Base-by-base conservation (phyloP, 1,140 invertebrate genomes). In the Branchinecta lindahli region DNA sequence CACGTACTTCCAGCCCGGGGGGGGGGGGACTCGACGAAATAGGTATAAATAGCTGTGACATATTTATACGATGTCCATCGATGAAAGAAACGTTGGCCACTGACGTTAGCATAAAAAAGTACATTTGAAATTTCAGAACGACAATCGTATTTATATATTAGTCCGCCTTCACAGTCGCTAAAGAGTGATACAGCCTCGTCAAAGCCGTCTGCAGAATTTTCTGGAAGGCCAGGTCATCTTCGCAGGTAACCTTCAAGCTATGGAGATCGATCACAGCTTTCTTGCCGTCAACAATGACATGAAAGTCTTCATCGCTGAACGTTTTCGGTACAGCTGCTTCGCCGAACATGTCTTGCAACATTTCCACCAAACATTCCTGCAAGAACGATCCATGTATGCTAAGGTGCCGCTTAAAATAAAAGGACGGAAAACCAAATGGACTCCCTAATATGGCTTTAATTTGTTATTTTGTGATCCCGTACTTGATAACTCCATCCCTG, bases 291-390 rank as follows among this genome's bases (percentile, higher is more conserved):
- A 96, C 90, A 0, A 84, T 87, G 0, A 98, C 88, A 72, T 88
- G 87, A 8, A 97, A 79, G 73, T 89, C 88, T 75, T 96, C 92
- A 0, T 91, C 91, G 79, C 92, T 91, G 75, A 96, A 93, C 73
- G 95, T 87, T 80, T 96, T 96, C 0, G 91, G 91, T n/a, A 96
- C 90, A 33, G 91, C 88, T 73, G 91, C 91, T 74, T 93, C 89
- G 0, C 94, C 95, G 82, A 96, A 98, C 88, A 96, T 94, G 75
- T 94, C 91, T 77, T 92, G 89, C 9, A 96, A 78, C 82, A 94
- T 92, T 79, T 95, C 92, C 73, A 75, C 72, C 7, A 95, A 83
- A 77, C 93, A 96, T 78, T 96, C 94, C 81, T 88, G 78, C 8
- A 83, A 80, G 72, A 75, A 72, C 69, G 72, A 69, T 52, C 71